Evolutionary conservation across 2,888 invertebrate genomes (phyloP), one percentile per base, ranked within the genome.

Genomic region (Aleiodes alternator): DNA sequence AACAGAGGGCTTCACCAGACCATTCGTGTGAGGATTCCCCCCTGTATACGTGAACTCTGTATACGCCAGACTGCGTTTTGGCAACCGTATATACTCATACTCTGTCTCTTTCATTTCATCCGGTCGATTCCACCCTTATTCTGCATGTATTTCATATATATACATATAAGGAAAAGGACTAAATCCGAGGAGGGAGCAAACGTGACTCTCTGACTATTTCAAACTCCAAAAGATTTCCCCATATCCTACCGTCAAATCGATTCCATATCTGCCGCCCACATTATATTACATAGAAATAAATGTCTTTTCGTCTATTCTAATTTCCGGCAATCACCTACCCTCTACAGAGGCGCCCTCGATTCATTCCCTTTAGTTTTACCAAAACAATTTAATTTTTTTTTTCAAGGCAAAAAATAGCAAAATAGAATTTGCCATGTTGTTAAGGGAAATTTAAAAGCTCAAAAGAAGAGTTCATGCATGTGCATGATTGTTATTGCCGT

Each of bases 1-100:
- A 84, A 83, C 85, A 83, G 84, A 84, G 83, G 83, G 83, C 73
- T 78, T 76, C 76, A 72, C 48, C 69, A 59, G 64, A 68, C 50
- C 66, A 68, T 50, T 68, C 68, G 68, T 68, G 51, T 68, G 66
- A 68, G 48, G n/a, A 50, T 68, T 50, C 43, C 2, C 43, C 2
- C 6, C 34, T 43, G 75, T 70, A 85, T 83, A 84, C 82, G 82
- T 82, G 80, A 80, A 81, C 81, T 79, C 81, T 80, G 86, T 86
- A 83, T 85, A 87, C 84, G 83, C 80, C 79, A 82, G 84, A 86
- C 83, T 88, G 87, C 84, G 8, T 88, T 88, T 88, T 88, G 86
- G 86, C 87, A 87, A 85, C 84, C 83, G 83, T 86, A 82, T 82
- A 84, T 84, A 38, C 51, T 71, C 69, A 43, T 72, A 72, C 12